Evolutionary conservation across 1,140 invertebrate species (phyloP).

Genomic region (Amyelois transitella): DNA sequence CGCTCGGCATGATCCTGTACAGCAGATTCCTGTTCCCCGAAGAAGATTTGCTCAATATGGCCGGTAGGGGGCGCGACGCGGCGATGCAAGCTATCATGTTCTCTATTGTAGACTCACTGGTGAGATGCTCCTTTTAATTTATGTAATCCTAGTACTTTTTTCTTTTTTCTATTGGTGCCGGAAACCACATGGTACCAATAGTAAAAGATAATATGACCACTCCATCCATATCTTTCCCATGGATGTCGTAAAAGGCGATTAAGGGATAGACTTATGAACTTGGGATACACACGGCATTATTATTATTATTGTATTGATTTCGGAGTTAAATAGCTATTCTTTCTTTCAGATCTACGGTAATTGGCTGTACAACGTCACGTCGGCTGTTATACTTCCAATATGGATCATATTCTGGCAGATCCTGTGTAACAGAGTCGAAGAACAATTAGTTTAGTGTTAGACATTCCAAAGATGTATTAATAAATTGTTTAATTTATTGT

Average conservation of each 20-base stretch:
- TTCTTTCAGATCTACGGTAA: constrained; percentile 78
- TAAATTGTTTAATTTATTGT: not conserved
- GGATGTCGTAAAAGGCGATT: too few relatives aligned
- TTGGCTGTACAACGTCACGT: constrained; percentile 76
- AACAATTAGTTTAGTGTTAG: not conserved
- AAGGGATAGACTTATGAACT: too few relatives aligned
- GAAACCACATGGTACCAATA: too few relatives aligned
- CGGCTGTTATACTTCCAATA: constrained; percentile 73
- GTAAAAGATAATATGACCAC: too few relatives aligned
- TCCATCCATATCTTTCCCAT: too few relatives aligned
- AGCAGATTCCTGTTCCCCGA: constrained; percentile 78
- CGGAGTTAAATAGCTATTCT: not conserved
- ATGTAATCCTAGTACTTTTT: not conserved
- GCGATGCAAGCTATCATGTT: constrained; percentile 86
- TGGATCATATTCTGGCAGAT: constrained; percentile 78
- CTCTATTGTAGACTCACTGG: constrained; percentile 86
- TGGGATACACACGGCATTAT: too few relatives aligned
- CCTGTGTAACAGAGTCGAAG: constrained; percentile 34
- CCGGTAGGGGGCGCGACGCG: constrained; percentile 76
- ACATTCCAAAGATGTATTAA: not conserved
- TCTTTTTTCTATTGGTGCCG: too few relatives aligned
- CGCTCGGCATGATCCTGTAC: constrained; percentile 76
- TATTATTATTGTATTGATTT: too few relatives aligned
- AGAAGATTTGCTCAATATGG: constrained; percentile 67
- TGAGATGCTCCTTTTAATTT: constrained; percentile 36